A percentile compares a stretch with the other conserved stretches of the same genome.
These are phyloP conservation scores for Colaptes auratus DNA, from an alignment of 2,113 vertebrate species.

Conservation along the genomic window DNA sequence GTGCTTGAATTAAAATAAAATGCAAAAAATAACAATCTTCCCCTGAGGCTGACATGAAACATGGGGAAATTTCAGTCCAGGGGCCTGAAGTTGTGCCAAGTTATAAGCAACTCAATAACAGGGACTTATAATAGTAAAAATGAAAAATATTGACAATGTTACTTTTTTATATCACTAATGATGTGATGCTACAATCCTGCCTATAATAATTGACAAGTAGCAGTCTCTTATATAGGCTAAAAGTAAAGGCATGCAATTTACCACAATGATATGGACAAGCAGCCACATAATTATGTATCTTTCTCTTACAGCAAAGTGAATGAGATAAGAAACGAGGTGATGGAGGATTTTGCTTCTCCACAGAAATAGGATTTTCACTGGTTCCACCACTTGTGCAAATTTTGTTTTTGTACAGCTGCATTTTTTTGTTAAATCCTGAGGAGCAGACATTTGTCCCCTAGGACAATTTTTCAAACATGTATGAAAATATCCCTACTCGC, in stretches of 20 bases:
- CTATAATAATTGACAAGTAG: neutral
- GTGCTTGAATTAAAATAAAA: constrained; percentile 17
- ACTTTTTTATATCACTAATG: neutral
- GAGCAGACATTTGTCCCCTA: constrained; percentile 19
- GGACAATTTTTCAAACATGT: constrained; percentile 45
- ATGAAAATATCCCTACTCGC: constrained; percentile 31
- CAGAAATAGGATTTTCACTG: constrained; percentile 46
- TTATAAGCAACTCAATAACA: neutral
- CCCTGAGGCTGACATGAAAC: neutral
- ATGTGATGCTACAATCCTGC: neutral
- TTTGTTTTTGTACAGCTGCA: neutral
- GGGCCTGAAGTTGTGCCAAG: neutral
- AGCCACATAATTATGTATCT: constrained; percentile 45
- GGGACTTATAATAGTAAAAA: neutral
- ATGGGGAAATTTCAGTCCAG: neutral
- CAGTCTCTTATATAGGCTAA: neutral
- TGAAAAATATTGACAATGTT: neutral
- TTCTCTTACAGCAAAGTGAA: constrained; percentile 43
- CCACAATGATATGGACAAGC: neutral
- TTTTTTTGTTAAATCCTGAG: constrained; percentile 35
- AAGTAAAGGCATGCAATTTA: neutral
- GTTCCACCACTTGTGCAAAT: constrained; percentile 37
- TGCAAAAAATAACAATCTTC: neutral
- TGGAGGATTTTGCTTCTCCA: constrained; percentile 39
- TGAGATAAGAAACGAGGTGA: constrained; percentile 55